A percentile compares a stretch with the other conserved stretches of the same genome.
Conservation (phyloP, 1,140 invertebrate genomes). For the Lepidurus apus region DNA sequence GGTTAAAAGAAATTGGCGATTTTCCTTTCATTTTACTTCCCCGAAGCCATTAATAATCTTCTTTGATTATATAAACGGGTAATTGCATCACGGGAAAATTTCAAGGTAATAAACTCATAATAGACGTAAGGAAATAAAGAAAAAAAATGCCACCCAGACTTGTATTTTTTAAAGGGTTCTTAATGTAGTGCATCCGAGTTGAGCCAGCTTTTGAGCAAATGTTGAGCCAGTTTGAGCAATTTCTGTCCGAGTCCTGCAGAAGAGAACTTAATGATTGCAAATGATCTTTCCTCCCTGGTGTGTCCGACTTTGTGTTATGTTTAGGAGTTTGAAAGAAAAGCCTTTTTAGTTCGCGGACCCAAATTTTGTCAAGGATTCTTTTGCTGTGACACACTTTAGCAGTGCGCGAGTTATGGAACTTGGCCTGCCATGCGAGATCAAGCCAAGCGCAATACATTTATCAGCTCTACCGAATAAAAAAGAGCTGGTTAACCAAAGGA, state of each 20-base stretch:
- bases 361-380: background rate
- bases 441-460: background rate
- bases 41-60: no score
- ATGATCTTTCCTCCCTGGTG: background rate
- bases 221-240: background rate
- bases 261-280: conserved; percentile 3
- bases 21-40: no score
- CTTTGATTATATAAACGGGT: background rate
- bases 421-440: background rate
- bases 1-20: no score
- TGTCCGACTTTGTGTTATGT: background rate
- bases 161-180: background rate
- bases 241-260: background rate
- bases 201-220: no score
- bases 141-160: background rate
- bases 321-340: background rate
- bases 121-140: background rate
- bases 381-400: background rate
- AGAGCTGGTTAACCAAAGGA: background rate
- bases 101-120: background rate
- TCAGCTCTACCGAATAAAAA: background rate
- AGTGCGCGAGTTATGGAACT: background rate
- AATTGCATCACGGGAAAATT: background rate
- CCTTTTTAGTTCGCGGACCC: background rate
- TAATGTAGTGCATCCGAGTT: background rate